phyloP scores from a whole-genome alignment of 2,888 invertebrate genomes.

The Hetaerina titia region DNA sequence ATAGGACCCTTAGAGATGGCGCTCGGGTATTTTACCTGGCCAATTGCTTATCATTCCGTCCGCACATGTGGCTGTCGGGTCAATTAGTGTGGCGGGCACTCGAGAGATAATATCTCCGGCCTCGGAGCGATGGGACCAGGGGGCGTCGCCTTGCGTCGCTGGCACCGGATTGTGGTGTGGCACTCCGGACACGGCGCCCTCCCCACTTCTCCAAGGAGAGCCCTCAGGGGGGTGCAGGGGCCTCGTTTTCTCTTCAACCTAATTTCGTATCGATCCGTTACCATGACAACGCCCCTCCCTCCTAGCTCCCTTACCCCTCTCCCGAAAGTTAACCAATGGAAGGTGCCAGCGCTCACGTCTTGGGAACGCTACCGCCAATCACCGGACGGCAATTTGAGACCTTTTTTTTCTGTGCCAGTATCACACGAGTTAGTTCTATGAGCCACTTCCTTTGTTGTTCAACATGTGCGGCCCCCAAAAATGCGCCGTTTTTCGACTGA shows the following conservation, averaged over 20 bases:
- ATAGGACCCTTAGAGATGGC: not conserved
- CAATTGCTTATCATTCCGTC: too few species aligned
- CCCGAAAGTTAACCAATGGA: conserved; percentile 30
- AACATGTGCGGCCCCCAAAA: not conserved
- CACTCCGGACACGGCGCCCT: not conserved
- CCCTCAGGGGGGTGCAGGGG: not conserved
- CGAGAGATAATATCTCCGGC: too few species aligned
- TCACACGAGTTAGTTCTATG: not conserved
- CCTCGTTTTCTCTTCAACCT: conserved; percentile 39
- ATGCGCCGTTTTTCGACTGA: not conserved
- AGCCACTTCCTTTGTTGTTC: not conserved
- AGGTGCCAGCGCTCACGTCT: not conserved
- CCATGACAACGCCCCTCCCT: conserved; percentile 48
- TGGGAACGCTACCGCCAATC: conserved; percentile 22
- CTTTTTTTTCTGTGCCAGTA: not conserved
- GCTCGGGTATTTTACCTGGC: not conserved
- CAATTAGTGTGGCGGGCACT: too few species aligned
- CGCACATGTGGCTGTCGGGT: too few species aligned
- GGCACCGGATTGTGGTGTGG: not conserved
- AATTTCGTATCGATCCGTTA: conserved; percentile 63
- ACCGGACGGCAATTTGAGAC: not conserved
- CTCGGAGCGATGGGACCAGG: too few species aligned
- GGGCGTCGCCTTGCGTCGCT: not conserved
- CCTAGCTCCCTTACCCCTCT: not conserved
- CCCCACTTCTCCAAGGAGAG: conserved; percentile 9